Evolutionary conservation across 2,888 invertebrate species (phyloP), one percentile per base, ranked within the genome.

Genomic region (Muschampia plurimacula): DNA sequence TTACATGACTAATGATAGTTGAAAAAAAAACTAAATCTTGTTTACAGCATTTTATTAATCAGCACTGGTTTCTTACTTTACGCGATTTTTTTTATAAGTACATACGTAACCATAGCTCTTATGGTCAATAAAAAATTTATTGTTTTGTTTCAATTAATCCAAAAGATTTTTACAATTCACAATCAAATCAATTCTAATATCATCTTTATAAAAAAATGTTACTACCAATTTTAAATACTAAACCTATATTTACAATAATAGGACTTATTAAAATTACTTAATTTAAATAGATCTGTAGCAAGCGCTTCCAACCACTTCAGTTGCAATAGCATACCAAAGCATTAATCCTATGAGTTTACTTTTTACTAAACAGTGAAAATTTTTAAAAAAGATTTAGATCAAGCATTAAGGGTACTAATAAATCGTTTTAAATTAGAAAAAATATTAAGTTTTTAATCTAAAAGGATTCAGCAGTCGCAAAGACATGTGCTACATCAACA

Each of bases 401-500:
- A 22, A 55, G 9, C 9, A 22, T 22, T 55, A 22, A 22, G 6
- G 6, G 4, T 52, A 6, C n/a, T n/a, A 6, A 15, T 8, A 0
- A 55, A 22, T 55, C 2, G 28, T 28, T 57, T 57, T 15, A 12
- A 28, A 57, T 22, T 57, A 57, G 28, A 57, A 28, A 57, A 57
- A 28, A 28, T 28, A 22, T 15, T 3, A 22, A 59, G 39, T 57
- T 73, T 55, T 15, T 55, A 60, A 15, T 62, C 62, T 63, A 66
- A 69, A 73, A 72, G 52, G 57, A 67, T 59, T 72, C 44, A 84
- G 85, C 87, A 86, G 86, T 93, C 89, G 86, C 85, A 84, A 86
- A 92, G 92, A 94, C 94, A 92, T 95, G 95, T 92, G 93, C 88
- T 84, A 88, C 94, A 94, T 94, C 94, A 91, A 85, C 76, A 71